phyloP scores from a whole-genome alignment of 2,888 invertebrate species.

The Meloe dianella region DNA sequence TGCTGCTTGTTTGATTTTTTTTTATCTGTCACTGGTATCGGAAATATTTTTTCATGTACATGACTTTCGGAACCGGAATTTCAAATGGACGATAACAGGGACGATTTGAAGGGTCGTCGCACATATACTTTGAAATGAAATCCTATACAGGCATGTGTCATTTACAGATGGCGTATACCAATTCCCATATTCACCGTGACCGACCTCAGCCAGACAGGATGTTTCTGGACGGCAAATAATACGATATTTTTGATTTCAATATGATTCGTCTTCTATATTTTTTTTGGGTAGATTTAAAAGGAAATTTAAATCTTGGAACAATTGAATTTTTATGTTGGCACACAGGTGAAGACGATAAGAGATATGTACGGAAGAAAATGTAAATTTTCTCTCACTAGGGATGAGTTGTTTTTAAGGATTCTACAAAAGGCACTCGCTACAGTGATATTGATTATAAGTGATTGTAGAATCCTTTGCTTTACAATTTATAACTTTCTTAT shows the following conservation, averaged over 20 bases:
- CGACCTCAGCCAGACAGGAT: background rate
- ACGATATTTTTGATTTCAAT: background rate
- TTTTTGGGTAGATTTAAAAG: too few species aligned
- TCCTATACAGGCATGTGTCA: constrained; percentile 18
- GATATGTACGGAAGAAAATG: too few species aligned
- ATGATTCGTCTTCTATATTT: background rate
- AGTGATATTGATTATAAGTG: too few species aligned
- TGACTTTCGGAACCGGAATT: constrained; percentile 34
- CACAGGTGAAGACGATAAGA: too few species aligned
- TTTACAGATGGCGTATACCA: constrained; percentile 15
- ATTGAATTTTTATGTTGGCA: too few species aligned
- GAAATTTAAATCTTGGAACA: too few species aligned
- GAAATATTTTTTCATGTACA: constrained; percentile 39
- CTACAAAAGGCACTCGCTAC: too few species aligned
- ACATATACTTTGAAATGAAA: background rate
- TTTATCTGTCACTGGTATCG: constrained; percentile 36
- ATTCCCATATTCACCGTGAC: background rate
- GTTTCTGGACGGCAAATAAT: background rate
- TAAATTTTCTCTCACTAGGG: too few species aligned
- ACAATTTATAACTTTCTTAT: background rate
- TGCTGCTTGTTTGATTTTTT: background rate
- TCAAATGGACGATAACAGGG: constrained; percentile 16
- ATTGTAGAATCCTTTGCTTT: too few species aligned
- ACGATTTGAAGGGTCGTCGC: constrained; percentile 10
- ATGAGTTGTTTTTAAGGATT: too few species aligned